These are phyloP conservation scores for Heliconius sara DNA, from an alignment of 2,888 invertebrate genomes.

Conservation along the genomic window DNA sequence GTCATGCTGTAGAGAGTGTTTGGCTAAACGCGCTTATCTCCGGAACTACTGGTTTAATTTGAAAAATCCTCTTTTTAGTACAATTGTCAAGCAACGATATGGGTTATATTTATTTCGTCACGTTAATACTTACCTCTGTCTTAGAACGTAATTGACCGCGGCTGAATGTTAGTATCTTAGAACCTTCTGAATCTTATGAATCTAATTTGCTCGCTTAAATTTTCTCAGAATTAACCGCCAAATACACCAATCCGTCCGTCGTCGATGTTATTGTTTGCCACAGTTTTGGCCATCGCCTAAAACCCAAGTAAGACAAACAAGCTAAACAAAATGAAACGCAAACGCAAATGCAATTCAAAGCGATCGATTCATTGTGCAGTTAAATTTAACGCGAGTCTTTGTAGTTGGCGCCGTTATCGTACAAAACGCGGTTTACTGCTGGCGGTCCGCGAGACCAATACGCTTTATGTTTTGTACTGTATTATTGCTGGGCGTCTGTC, in stretches of 20 bases:
- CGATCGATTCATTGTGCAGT: slow-evolving; percentile 39
- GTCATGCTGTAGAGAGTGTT: too few species aligned
- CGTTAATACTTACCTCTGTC: too few species aligned
- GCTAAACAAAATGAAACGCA: slow-evolving; percentile 10
- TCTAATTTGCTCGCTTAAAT: background rate
- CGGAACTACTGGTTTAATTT: too few species aligned
- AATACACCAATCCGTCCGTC: background rate
- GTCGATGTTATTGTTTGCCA: slow-evolving; percentile 21
- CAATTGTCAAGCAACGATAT: too few species aligned
- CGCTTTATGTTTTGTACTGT: slow-evolving; percentile 29
- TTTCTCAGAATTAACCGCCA: background rate
- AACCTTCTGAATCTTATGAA: too few species aligned
- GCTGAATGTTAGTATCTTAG: too few species aligned
- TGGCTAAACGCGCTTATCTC: too few species aligned
- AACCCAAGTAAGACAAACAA: slow-evolving; percentile 20
- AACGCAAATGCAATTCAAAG: slow-evolving; percentile 36
- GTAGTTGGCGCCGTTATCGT: slow-evolving; percentile 43
- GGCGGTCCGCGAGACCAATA: slow-evolving; percentile 31
- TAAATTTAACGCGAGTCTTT: slow-evolving; percentile 39
- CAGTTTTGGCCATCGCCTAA: slow-evolving; percentile 19
- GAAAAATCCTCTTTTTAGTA: too few species aligned
- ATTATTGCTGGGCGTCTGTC: background rate
- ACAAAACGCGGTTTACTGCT: slow-evolving; percentile 37
- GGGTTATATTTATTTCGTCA: too few species aligned
- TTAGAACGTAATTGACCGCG: too few species aligned